Percentiles rank a stretch among this genome's conserved stretches.
Evolutionary conservation across 30 jellyfish, hydroid and myxozoan genomes (phyloP).

Genomic region (Mastigias papua): DNA sequence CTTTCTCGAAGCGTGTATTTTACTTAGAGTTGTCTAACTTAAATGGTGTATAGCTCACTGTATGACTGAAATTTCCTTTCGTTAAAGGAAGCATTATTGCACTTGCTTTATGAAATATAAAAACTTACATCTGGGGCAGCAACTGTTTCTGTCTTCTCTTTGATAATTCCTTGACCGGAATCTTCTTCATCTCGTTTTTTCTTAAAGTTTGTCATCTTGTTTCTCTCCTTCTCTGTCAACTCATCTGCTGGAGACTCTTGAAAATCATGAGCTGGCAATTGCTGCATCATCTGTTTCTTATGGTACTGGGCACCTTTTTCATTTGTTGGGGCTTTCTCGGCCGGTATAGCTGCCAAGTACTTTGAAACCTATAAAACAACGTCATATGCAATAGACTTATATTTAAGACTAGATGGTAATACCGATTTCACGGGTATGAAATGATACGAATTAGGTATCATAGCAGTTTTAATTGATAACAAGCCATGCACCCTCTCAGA

Average conservation of each 20-base stretch:
- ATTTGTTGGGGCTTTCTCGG: conserved; percentile 77
- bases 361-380: conserved; percentile 87
- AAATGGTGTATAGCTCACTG: too few species aligned
- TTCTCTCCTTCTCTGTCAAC: conserved; percentile 76
- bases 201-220: conserved; percentile 70
- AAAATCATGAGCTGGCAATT: conserved; percentile 93
- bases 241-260: conserved; percentile 67
- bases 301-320: conserved; percentile 81
- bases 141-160: conserved; percentile 66
- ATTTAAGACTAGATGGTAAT: too few species aligned
- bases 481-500: too few species aligned
- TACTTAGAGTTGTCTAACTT: too few species aligned
- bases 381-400: too few species aligned
- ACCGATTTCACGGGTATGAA: too few species aligned
- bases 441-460: too few species aligned
- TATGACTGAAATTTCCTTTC: too few species aligned
- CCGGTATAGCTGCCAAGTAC: conserved; percentile 80
- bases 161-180: conserved; percentile 87
- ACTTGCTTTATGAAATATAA: too few species aligned
- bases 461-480: too few species aligned
- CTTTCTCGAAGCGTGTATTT: too few species aligned
- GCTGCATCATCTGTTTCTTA: conserved; percentile 76
- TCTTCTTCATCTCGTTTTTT: conserved; percentile 90
- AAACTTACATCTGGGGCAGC: conserved; percentile 81
- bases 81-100: too few species aligned